Evolutionary conservation across 2,113 vertebrate species (phyloP), one percentile per base, ranked within the genome.

Genomic region (Scartelaos histophorus): DNA sequence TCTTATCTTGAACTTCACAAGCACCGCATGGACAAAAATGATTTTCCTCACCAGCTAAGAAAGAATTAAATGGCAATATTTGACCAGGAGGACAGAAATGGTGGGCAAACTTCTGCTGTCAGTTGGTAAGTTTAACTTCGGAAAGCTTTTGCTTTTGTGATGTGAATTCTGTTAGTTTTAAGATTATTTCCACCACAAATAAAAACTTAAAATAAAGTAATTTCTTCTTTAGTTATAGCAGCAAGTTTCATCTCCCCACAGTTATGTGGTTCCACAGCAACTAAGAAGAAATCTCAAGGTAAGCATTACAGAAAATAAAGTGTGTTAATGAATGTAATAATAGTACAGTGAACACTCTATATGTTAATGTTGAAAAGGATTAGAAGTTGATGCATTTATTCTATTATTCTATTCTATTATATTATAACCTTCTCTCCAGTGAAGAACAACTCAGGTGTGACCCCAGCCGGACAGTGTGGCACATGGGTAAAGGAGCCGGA

Each of bases 401-500:
- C n/a, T n/a, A n/a, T n/a, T n/a, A n/a, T n/a, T n/a, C n/a, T n/a
- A n/a, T n/a, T n/a, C n/a, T n/a, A n/a, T n/a, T n/a, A n/a, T n/a
- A 13, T 47, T 47, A 1, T 47, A 4, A 7, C 5, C 13, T 10
- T 43, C 10, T 45, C 56, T 19, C 56, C 87, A 99, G 98, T 96
- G 83, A 96, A 95, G 88, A 92, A 94, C 86, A 93, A 94, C 85
- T 95, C 97, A 61, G 97, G 96, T 90, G 95, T 96, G 78, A 96
- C 94, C 70, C 96, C 96, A 71, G 93, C 94, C 68, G 94, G 94
- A 38, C 93, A 96, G 93, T 99, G 98, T 88, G 98, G 97, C 77
- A 89, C 94, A 64, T 99, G 96, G 97, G 91, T 96, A 65, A 98
- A 98, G 78, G 95, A 98, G 86, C 84, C 95, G 17, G 93, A 96